Base-by-base conservation (phyloP, 2,888 invertebrate genomes). In the Seladonia tumulorum region DNA sequence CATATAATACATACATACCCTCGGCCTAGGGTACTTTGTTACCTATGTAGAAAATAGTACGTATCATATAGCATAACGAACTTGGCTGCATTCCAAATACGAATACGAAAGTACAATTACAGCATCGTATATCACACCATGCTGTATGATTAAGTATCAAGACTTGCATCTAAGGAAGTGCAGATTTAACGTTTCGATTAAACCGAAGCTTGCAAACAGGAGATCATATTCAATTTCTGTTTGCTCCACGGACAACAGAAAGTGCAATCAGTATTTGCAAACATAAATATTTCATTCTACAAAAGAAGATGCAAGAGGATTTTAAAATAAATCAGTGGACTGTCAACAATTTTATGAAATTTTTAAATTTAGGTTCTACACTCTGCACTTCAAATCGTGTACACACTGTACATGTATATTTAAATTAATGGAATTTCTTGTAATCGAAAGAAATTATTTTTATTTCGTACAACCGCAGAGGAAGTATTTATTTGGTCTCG, bases 41-140 rank as follows among this genome's bases (percentile, higher is more conserved):
- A 68, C 22, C 35, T 68, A 22, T 22, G 35, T 39, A 22, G 66
- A 68, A 68, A 68, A 68, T 68, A 68, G 66, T 35, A 39, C 47
- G 42, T 47, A 47, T 47, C 25, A 72, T 72, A 45, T n/a, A 4
- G 25, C 45, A 35, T 72, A 47, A 72, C 66, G 66, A 68, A 68
- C 35, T 35, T 68, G 66, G 66, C 66, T 68, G 22, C 18, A 35
- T 68, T 68, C 66, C 66, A 68, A 22, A 68, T 68, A 68, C 35
- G 66, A 68, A 35, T 68, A 39, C 66, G 66, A 68, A 68, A 68
- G 66, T 68, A 68, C 66, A 68, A 35, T 35, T 22, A 68, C 66
- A 22, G 35, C 0, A 39, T 39, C 66, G 66, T 63, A 63, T 63
- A 63, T 29, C 63, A 63, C 29, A 63, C 35, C 4, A 4, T 18